Base-by-base conservation (phyloP, 2,113 vertebrate species). In the Brachirus orientalis region DNA sequence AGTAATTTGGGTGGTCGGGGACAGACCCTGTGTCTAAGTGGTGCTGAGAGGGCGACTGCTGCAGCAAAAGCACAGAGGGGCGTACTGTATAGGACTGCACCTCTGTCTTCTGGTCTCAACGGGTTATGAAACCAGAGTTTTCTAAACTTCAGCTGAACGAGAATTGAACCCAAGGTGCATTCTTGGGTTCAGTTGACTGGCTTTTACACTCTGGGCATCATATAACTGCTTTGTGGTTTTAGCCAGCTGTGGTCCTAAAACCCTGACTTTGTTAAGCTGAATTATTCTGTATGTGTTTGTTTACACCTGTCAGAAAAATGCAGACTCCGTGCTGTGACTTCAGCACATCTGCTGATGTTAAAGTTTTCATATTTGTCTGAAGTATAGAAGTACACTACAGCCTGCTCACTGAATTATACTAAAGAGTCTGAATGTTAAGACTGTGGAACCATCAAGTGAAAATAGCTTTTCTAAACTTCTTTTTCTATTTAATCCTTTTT, bases 191-290 rank as follows among this genome's bases (percentile, higher is more conserved):
- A 81, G 87, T 89, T 85, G 61, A 84, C 84, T 52, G 64, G 40
- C 77, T 71, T 84, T 88, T 86, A 89, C 55, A 72, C 81, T 87
- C 69, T 62, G 17, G 80, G 80, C 81, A 63, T 85, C 83, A 85
- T 88, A 87, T 77, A 78, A 76, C 58, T 17, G 77, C 46, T 61
- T 50, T 89, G 88, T 80, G 86, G 84, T 86, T 88, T 84, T 56
- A 75, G 69, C 35, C 69, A 77, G 69, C 78, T 71, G 64, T 55
- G 72, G 64, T 55, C 65, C 63, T 73, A 68, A 87, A 83, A 77
- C 74, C 46, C 67, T 64, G 75, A 41, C 74, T 74, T 70, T 1
- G 50, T 80, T 56, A 65, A 66, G 72, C 81, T 33, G 51, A 82
- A 59, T 86, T 77, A 72, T 70, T 37, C 9, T 40, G 4, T 43